Evolutionary conservation across 2,888 invertebrate species (phyloP), one percentile per base, ranked within the genome.

Genomic region (Resseliella maxima): DNA sequence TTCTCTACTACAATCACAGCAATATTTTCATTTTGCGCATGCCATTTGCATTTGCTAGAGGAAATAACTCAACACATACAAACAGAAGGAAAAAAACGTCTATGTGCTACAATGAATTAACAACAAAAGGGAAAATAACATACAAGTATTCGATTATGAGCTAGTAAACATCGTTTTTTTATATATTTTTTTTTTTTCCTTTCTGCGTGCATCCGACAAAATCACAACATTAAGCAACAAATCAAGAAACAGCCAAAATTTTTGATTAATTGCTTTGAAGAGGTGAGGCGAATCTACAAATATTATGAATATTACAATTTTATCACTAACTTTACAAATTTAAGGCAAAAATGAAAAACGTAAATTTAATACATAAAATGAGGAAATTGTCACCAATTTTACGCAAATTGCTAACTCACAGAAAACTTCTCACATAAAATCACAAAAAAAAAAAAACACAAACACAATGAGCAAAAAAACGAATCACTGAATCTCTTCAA

Each of bases 131-230:
- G 46, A 50, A 15, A 50, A 50, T 18, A 35, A 27, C 72, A 72
- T 31, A 72, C 31, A 31, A 72, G 27, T 72, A 72, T 21, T 72
- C 15, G 72, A 31, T 6, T 72, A 72, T 31, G 72, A 12, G 72
- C 72, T 72, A 72, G 72, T 8, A 72, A 72, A n/a, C 59, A 27
- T 59, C 72, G 31, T 15, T 31, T 72, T 72, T 72, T 72, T 72
- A 12, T 72, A 72, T 72, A 72, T 72, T 31, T 15, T 1, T 27
- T 72, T 72, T 72, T 72, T 31, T 31, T 18, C 85, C 85, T 81
- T 41, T 86, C 54, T 90, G 90, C 90, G 91, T 91, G 91, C 91
- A 91, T 90, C 91, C 90, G 90, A 89, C 89, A 87, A 89, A 59
- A 86, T 38, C 72, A 35, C 31, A 86, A 64, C 24, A n/a, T n/a